Percentiles rank a stretch among this genome's conserved stretches.
Evolutionary conservation across 2,888 invertebrate species (phyloP).

Genomic region (Calameuta idolon): DNA sequence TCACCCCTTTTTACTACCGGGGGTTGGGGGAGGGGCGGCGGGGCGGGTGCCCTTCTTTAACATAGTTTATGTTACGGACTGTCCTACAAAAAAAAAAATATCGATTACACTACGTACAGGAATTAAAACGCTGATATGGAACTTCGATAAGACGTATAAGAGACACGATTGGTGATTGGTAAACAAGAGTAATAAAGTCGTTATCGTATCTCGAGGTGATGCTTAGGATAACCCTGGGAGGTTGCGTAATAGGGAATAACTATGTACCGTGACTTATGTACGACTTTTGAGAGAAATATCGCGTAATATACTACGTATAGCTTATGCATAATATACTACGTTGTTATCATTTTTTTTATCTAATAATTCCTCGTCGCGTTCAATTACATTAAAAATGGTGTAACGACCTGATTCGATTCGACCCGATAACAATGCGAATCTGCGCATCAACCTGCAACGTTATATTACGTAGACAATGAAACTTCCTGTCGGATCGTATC

Average conservation of each 20-base stretch:
- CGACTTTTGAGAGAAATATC: neutral
- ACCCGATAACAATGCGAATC: constrained; percentile 10
- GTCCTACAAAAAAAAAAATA: neutral
- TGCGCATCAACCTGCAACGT: constrained; percentile 42
- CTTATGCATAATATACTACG: neutral
- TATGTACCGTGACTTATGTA: neutral
- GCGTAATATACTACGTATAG: neutral
- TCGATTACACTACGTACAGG: neutral
- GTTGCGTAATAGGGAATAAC: constrained; percentile 28
- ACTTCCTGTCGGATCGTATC: constrained; percentile 61
- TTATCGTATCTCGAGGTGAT: constrained; percentile 54
- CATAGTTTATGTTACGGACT: neutral
- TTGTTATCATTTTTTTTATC: neutral
- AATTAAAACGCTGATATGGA: neutral
- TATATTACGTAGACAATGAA: constrained; percentile 57
- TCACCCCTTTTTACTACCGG: neutral
- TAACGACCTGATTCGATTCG: neutral
- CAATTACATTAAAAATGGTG: neutral
- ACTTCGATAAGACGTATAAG: neutral
- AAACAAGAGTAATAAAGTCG: constrained; percentile 43
- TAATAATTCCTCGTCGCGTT: neutral
- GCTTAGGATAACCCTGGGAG: constrained; percentile 39
- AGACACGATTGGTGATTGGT: constrained; percentile 31
- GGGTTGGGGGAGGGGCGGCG: too few relatives aligned
- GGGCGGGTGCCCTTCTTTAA: neutral